Base-by-base conservation (phyloP, 2,113 vertebrate genomes). In the Mungos mungo region DNA sequence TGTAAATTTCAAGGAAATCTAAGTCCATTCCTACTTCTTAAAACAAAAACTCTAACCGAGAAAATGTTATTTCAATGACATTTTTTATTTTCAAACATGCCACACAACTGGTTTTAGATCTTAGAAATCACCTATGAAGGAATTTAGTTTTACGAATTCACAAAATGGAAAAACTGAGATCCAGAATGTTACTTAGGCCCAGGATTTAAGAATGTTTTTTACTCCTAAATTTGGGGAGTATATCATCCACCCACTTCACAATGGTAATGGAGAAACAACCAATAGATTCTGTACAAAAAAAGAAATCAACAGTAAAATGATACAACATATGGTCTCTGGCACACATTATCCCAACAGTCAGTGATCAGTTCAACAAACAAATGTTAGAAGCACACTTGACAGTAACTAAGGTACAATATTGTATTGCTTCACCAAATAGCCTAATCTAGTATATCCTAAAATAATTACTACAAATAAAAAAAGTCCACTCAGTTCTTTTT, bases 51-150 rank as follows among this genome's bases (percentile, higher is more conserved):
- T 89, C 71, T 89, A 94, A 82, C 47, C 38, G 12, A 85, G 45
- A 74, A 86, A 81, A 76, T 90, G 15, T 81, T 81, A 77, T 52
- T 92, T 72, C 63, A 88, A 79, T 35, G 19, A 66, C 29, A 65
- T 81, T 90, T 92, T 77, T 90, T 69, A 93, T 87, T 96, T 90
- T 83, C 33, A 96, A 96, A 92, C 41, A 81, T 90, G 38, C 33
- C 45, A 90, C 89, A 90, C 21, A 81, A 77, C 3, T 68, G 52
- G 27, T 65, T 95, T 93, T 86, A 68, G n/a, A 18, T 71, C 89
- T 95, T 87, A 95, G 60, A 86, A 95, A 79, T 87, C 15, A 93
- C 23, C 60, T 60, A 87, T 33, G 5, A 86, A 54, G 31, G 33
- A 96, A 66, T 27, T 87, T 77, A 82, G 27, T 85, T 88, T 92